These are phyloP conservation scores for Cirrhinus mrigala DNA, from an alignment of 2,797 vertebrate genomes.

Conservation along the genomic window DNA sequence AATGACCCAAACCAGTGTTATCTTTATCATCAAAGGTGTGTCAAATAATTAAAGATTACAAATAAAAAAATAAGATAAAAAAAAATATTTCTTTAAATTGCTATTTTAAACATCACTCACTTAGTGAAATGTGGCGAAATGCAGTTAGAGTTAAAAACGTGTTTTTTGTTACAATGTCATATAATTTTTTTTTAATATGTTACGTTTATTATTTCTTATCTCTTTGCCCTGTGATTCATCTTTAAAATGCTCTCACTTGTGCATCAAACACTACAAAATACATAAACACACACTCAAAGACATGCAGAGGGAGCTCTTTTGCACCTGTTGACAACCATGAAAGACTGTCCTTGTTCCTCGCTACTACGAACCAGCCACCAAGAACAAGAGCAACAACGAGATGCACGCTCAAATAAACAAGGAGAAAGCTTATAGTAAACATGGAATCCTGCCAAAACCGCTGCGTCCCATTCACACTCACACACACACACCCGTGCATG, in stretches of 20 bases:
- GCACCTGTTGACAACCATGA: constrained; percentile 53
- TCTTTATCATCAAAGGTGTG: neutral
- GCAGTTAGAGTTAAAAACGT: neutral
- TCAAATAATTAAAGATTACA: neutral
- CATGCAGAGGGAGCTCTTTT: constrained; percentile 29
- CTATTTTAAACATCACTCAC: too few species aligned
- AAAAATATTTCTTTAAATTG: too few species aligned
- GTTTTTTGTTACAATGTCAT: neutral
- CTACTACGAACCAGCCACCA: constrained; percentile 43
- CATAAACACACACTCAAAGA: neutral
- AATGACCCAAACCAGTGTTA: neutral
- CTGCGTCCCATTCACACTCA: constrained; percentile 45
- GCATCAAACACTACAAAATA: neutral
- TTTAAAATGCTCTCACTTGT: neutral
- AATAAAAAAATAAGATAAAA: neutral
- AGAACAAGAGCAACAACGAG: constrained; percentile 53
- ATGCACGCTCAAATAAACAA: constrained; percentile 56
- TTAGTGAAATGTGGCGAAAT: neutral
- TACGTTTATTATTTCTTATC: neutral
- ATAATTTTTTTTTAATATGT: neutral
- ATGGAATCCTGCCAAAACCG: constrained; percentile 54
- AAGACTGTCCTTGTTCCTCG: constrained; percentile 44
- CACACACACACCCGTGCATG: constrained; percentile 39
- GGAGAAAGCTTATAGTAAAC: constrained; percentile 55
- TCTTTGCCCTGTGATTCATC: neutral